These are phyloP conservation scores for Hippopotamus amphibius DNA, from an alignment of 2,113 vertebrate genomes.

Conservation along the genomic window DNA sequence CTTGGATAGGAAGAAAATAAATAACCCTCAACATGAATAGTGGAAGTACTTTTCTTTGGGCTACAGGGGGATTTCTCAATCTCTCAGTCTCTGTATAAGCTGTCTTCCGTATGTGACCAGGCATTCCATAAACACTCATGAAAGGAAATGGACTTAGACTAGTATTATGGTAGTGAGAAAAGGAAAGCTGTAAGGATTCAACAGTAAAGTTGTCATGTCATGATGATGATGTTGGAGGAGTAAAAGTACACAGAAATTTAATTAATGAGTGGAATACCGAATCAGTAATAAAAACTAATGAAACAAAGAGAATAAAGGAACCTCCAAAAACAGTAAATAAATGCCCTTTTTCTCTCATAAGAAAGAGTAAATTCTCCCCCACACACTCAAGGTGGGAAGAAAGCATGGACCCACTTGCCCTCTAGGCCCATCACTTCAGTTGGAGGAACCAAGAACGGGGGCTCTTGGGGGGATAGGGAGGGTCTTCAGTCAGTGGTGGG, in stretches of 20 bases:
- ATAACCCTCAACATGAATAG: background rate
- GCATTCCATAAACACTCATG: background rate
- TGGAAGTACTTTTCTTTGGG: background rate
- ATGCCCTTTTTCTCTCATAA: background rate
- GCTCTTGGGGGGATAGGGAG: conserved; percentile 79
- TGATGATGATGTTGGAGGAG: background rate
- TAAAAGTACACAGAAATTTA: background rate
- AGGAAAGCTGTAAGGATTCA: background rate
- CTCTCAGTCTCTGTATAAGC: background rate
- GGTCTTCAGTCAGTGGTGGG: conserved; percentile 88
- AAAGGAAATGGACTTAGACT: background rate
- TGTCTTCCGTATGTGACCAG: background rate
- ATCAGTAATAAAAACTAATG: background rate
- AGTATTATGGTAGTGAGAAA: background rate
- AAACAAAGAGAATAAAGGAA: background rate
- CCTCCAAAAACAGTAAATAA: background rate
- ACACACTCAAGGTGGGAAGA: background rate
- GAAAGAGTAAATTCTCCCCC: background rate
- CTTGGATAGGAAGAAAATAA: background rate
- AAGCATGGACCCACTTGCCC: conserved; percentile 75
- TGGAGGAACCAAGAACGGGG: conserved; percentile 84
- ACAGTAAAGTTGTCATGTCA: background rate
- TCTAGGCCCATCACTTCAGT: conserved; percentile 86
- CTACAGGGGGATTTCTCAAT: background rate
- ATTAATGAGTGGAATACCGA: background rate